Evolutionary conservation across 1,140 invertebrate species (phyloP), one percentile per base, ranked within the genome.

Genomic region (Aleiodes sp.): DNA sequence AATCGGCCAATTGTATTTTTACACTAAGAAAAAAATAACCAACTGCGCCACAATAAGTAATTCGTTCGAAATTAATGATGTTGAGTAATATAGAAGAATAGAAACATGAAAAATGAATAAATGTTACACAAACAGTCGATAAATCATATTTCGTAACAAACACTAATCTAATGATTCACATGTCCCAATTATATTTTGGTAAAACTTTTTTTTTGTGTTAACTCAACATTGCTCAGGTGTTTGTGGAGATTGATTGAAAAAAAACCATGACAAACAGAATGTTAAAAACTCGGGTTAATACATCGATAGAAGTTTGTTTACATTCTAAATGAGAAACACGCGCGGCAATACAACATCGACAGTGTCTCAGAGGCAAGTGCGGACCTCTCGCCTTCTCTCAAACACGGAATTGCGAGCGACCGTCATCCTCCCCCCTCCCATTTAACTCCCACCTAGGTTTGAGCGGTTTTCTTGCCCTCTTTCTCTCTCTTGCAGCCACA

Each of bases 311-410:
- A 70, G 37, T 65, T 67, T 73, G 70, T 73, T 70, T 73, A 73
- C 71, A 70, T 70, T 61, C 33, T 60, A 29, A 33, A 56, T 39
- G 67, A 69, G 59, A 69, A 56, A 69, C 41, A 63, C 67, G 41
- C 60, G 66, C 57, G 57, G 16, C 66, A 29, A 26, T 52, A 24
- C 56, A 8, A 60, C 43, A 61, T 69, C 60, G 33, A 62, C 41
- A 62, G 70, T 65, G 74, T 73, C 71, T 76, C 71, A 68, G 64
- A 76, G 68, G 67, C 70, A 72, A 74, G 71, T 77, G 73, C 67
- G 64, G 29, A 60, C 65, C 57, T 57, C 68, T 60, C 61, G 70
- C 64, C 71, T 68, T 70, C 62, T 35, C 59, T 66, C 63, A 69
- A 60, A 68, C 70, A 62, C 68, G 70, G 70, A 76, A 74, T 73